Base-by-base conservation (phyloP, 1,140 invertebrate species). In the Pseudoatta argentina region DNA sequence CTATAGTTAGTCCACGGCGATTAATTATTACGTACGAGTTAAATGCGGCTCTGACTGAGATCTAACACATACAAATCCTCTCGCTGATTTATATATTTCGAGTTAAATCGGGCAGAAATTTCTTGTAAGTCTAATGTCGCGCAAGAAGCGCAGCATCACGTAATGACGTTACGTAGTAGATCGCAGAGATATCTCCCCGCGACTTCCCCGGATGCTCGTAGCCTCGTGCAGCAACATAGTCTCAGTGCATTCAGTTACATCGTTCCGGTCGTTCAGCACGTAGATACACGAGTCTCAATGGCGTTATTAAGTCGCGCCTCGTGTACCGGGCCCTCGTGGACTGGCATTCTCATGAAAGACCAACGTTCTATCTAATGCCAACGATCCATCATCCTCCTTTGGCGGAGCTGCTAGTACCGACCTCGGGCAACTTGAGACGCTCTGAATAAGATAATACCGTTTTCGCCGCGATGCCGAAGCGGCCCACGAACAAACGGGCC, bases 241-340 rank as follows among this genome's bases (percentile, higher is more conserved):
- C 79, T 51, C 69, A 8, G 55, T 75, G 79, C 79, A 75, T 73
- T 83, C 79, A 83, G 79, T 73, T 83, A 78, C 72, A 78, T 78
- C 82, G 82, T 78, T 78, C 73, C 61, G 24, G 72, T 34, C 51
- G 61, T 73, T 73, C 78, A 81, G 77, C 79, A 55, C 66, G 77
- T 76, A n/a, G 75, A 67, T 63, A 76, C 66, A 87, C 88, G 53
- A 82, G 85, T 64, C 88, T 92, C 91, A 93, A 94, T 93, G 91
- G 92, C 90, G 91, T 94, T 94, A 94, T 94, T 94, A 94, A 94
- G 93, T 94, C 92, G 91, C 91, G 91, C 86, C 88, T 92, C 87
- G 86, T 77, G 59, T 87, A 82, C 86, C 77, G 77, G 67, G 61
- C 79, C 34, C 24, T 85, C 86, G 85, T 87, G 73, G 86, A 89